Base-by-base conservation (phyloP, 2,797 vertebrate species). In the Arctocebus calabarensis region DNA sequence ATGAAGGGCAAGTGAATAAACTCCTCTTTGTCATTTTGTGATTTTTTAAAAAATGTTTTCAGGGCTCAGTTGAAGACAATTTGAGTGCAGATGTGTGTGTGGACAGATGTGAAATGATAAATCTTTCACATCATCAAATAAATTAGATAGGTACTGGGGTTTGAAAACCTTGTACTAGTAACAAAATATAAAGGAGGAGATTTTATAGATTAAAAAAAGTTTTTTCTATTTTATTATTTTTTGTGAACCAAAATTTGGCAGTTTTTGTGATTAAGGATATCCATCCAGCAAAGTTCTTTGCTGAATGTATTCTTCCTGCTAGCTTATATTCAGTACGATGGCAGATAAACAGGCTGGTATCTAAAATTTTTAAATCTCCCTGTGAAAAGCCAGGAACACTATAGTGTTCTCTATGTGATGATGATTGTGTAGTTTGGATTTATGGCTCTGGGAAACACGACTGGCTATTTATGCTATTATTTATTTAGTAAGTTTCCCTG, bases 401-500 rank as follows among this genome's bases (percentile, higher is more conserved):
- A 17, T n/a, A 79, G n/a, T 40, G 17, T 94, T 93, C 37, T 96
- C 78, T 27, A 0, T 84, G 25, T 94, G 79, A 92, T 34, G 62
- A 40, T 88, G 86, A 89, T 73, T 77, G 52, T 73, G 7, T 45
- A 61, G 52, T 89, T 90, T 92, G 59, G 55, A 89, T 89, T 81
- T 68, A 94, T 71, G 59, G 43, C 48, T 91, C 89, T 74, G 81
- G 61, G 59, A 90, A 84, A 93, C 59, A 89, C 11, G 61, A 59
- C 48, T 13, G 25, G 52, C 59, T 88, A 25, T 83, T 96, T 86
- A 92, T 66, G 77, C 45, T 73, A 32, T 90, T 73, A 75, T 71
- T 92, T 84, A 55, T 95, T 97, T 84, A 96, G 52, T 79, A 61
- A 59, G 40, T 14, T 66, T 88, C 45, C 43, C n/a, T 57, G 74